Percentiles rank a stretch among this genome's conserved stretches.
Evolutionary conservation across 2,113 vertebrate species (phyloP).

Genomic region (Perca fluviatilis): DNA sequence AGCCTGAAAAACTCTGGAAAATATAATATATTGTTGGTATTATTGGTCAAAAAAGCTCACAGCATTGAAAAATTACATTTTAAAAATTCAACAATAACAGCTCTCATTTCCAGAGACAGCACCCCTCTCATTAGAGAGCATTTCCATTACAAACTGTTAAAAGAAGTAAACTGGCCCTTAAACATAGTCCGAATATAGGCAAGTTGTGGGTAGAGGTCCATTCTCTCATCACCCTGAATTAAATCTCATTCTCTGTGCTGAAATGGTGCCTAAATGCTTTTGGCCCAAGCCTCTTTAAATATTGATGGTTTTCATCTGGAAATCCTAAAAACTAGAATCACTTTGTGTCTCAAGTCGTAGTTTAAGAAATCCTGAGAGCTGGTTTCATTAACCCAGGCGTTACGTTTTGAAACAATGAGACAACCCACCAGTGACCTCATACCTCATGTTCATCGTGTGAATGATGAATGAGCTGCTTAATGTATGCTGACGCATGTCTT

Average conservation of each 20-base stretch:
- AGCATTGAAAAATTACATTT: constrained; percentile 10
- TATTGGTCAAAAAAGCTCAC: not conserved
- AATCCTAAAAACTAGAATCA: constrained; percentile 18
- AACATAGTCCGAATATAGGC: not conserved
- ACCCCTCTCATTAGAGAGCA: not conserved
- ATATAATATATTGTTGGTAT: not conserved
- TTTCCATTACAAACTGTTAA: not conserved
- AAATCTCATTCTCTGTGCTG: not conserved
- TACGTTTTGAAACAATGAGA: constrained; percentile 33
- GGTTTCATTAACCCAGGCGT: constrained; percentile 46
- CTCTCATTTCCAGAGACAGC: not conserved
- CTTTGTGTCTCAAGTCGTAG: not conserved
- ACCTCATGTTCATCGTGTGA: constrained; percentile 45
- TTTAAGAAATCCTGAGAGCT: constrained; percentile 27
- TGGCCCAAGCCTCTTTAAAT: constrained; percentile 36
- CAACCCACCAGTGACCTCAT: constrained; percentile 56
- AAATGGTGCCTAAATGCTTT: constrained; percentile 9
- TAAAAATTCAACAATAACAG: constrained; percentile 35
- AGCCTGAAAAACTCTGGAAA: not conserved
- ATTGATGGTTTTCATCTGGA: not conserved
- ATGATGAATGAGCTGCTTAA: constrained; percentile 71
- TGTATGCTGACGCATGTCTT: constrained; percentile 71
- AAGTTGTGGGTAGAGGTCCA: not conserved
- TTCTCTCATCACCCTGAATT: constrained; percentile 8
- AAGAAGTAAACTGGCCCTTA: not conserved